phyloP scores from a whole-genome alignment of 2,888 invertebrate genomes.

The Eupithecia vulgata region DNA sequence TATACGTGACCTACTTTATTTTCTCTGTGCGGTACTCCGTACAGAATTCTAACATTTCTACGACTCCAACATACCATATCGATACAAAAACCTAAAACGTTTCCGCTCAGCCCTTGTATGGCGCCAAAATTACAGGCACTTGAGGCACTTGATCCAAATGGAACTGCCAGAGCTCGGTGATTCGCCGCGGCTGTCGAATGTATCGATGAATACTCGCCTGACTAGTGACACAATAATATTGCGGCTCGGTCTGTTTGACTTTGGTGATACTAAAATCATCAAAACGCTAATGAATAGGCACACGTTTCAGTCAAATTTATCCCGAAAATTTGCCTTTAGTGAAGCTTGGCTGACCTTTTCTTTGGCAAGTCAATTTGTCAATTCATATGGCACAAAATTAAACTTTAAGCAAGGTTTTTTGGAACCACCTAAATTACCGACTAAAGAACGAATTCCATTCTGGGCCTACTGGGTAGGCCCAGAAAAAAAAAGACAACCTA shows the following conservation, averaged over 20 bases:
- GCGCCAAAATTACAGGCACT: slow-evolving; percentile 15
- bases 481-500: too few relatives aligned
- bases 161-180: slow-evolving; percentile 27
- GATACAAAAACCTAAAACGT: neutral
- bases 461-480: too few relatives aligned
- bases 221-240: slow-evolving; percentile 12
- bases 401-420: neutral
- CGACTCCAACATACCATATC: neutral
- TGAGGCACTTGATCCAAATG: slow-evolving; percentile 24
- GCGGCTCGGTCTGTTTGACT: neutral
- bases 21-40: too few relatives aligned
- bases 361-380: neutral
- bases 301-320: neutral
- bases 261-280: neutral
- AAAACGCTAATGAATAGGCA: neutral
- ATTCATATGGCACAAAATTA: neutral
- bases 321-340: neutral
- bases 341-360: neutral
- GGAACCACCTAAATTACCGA: too few relatives aligned
- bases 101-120: slow-evolving; percentile 1
- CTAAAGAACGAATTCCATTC: too few relatives aligned
- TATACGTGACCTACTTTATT: too few relatives aligned
- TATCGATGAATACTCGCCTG: slow-evolving; percentile 1
- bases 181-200: slow-evolving; percentile 3
- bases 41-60: too few relatives aligned